Evolutionary conservation across 2,797 vertebrate genomes (phyloP).

Genomic region (Triplophysa yarkandensis): DNA sequence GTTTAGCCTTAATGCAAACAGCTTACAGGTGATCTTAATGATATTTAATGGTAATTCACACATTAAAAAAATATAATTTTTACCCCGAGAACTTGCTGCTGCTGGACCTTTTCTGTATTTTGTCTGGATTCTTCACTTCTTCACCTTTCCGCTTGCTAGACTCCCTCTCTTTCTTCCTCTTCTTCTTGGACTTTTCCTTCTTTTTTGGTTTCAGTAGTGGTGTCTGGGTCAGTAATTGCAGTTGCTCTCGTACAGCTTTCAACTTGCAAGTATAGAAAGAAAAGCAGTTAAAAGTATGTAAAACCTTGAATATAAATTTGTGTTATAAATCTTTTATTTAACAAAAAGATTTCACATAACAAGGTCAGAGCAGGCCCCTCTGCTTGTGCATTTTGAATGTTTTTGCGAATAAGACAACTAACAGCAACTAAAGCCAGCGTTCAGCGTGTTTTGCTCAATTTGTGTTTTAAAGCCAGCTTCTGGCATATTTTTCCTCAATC

Average conservation of each 20-base stretch:
- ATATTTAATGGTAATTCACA: not conserved
- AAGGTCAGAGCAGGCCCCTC: too few species aligned
- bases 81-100: slow-evolving; percentile 77
- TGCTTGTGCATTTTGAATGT: too few species aligned
- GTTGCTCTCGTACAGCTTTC: slow-evolving; percentile 80
- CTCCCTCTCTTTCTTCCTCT: slow-evolving; percentile 67
- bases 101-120: slow-evolving; percentile 66
- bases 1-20: too few species aligned
- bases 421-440: too few species aligned
- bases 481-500: too few species aligned
- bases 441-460: too few species aligned
- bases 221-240: slow-evolving; percentile 78
- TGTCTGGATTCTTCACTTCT: slow-evolving; percentile 68
- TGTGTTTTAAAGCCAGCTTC: too few species aligned
- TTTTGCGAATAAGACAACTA: too few species aligned
- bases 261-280: slow-evolving; percentile 69
- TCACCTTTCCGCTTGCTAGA: slow-evolving; percentile 67
- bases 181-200: slow-evolving; percentile 78
- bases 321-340: too few species aligned
- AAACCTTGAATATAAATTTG: not conserved
- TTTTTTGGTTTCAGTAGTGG: slow-evolving; percentile 78
- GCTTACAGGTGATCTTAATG: too few species aligned
- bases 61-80: slow-evolving; percentile 58
- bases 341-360: too few species aligned
- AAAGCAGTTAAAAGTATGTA: not conserved